Evolutionary conservation across 1,140 invertebrate genomes (phyloP).

Genomic region (Procambarus virginalis): DNA sequence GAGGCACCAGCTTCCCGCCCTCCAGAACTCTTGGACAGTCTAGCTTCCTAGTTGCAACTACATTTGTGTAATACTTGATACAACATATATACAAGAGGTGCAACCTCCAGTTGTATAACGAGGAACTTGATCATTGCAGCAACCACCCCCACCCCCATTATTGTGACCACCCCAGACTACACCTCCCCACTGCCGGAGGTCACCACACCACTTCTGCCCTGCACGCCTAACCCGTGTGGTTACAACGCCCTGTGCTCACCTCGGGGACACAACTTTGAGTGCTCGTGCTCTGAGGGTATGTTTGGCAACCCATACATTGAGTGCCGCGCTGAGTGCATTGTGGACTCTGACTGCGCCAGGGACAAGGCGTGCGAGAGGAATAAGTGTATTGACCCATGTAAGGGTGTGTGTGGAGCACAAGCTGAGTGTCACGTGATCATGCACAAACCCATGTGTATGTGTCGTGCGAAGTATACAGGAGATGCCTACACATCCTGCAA

Average conservation of each 20-base stretch:
- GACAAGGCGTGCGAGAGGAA: slow-evolving; percentile 78
- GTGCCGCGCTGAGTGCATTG: slow-evolving; percentile 80
- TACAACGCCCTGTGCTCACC: slow-evolving; percentile 77
- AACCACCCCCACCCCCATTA: not conserved
- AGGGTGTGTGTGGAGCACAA: slow-evolving; percentile 71
- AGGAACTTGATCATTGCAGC: slow-evolving; percentile 3
- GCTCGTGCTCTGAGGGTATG: slow-evolving; percentile 83
- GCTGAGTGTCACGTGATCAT: slow-evolving; percentile 70
- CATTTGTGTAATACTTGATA: too few species aligned
- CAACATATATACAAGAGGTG: too few species aligned
- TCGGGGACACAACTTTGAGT: slow-evolving; percentile 76
- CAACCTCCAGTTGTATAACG: not conserved
- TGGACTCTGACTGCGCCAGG: slow-evolving; percentile 83
- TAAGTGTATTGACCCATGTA: slow-evolving; percentile 71
- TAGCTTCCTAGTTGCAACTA: too few species aligned
- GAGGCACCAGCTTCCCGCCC: too few species aligned
- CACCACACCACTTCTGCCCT: slow-evolving; percentile 77
- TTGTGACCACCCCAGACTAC: not conserved
- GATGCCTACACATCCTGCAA: slow-evolving; percentile 72
- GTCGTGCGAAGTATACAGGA: slow-evolving; percentile 70
- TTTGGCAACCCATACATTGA: slow-evolving; percentile 86
- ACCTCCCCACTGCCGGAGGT: not conserved
- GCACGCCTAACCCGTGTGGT: slow-evolving; percentile 86
- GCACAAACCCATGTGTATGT: slow-evolving; percentile 70
- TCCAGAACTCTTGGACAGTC: too few species aligned